Conservation (phyloP, 2,888 invertebrate species). For the Archips crataeganus region DNA sequence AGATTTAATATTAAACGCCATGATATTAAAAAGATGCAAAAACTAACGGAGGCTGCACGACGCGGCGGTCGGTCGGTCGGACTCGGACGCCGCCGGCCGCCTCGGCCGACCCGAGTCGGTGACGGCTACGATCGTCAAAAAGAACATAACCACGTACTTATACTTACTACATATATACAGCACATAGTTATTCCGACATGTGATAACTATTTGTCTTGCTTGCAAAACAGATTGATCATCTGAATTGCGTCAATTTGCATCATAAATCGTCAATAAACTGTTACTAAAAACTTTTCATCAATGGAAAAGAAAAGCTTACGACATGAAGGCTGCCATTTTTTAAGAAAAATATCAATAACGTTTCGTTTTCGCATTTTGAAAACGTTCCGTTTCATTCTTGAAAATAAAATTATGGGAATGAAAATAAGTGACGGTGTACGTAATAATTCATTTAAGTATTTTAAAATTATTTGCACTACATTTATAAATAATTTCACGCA, state of each 20-base stretch:
- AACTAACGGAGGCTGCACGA: neutral
- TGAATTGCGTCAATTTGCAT: slow-evolving; percentile 66
- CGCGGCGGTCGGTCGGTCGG: neutral
- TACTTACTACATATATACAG: slow-evolving; percentile 74
- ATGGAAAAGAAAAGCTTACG: slow-evolving; percentile 82
- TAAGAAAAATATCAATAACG: slow-evolving; percentile 47
- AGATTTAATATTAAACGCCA: slow-evolving; percentile 32
- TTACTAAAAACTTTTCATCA: slow-evolving; percentile 75
- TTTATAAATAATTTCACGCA: neutral
- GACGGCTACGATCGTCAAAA: slow-evolving; percentile 56
- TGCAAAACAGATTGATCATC: slow-evolving; percentile 59
- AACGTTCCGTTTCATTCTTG: slow-evolving; percentile 30
- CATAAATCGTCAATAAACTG: slow-evolving; percentile 69
- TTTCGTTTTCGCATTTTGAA: slow-evolving; percentile 37
- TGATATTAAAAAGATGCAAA: neutral
- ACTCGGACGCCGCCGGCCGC: slow-evolving; percentile 21
- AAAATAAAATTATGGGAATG: neutral
- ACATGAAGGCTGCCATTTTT: slow-evolving; percentile 85
- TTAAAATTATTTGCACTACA: no score
- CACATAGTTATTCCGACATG: slow-evolving; percentile 69
- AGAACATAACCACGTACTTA: slow-evolving; percentile 78
- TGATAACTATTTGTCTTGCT: slow-evolving; percentile 60
- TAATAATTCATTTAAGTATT: neutral
- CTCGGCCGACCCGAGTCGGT: slow-evolving; percentile 33
- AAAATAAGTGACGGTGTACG: neutral